Base-by-base conservation (phyloP, 2,888 invertebrate species). In the Sphaerophoria taeniata region DNA sequence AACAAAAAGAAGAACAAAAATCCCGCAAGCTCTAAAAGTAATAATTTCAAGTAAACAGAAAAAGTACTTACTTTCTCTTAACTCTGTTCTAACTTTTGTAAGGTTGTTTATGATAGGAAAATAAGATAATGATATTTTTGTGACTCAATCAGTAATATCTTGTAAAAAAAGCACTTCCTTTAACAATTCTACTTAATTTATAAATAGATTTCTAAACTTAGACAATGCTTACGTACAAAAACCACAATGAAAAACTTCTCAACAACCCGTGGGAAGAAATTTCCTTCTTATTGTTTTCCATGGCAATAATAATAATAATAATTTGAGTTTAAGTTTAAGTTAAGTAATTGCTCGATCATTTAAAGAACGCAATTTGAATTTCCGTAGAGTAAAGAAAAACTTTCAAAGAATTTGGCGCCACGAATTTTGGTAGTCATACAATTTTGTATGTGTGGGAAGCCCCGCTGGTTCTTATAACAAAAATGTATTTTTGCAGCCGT, bases 381-480 rank as follows among this genome's bases (percentile, higher is more conserved):
- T 60, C 43, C 39, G 3, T 39, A 12, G 39, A 60, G 16, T 39
- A 11, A 12, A 43, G 43, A 60, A 60, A 43, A 43, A 39, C 36
- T 0, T 0, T 39, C 14, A 11, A 58, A 12, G 5, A 60, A 60
- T 43, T 24, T 60, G 60, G 60, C 60, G 39, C 60, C 60, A 60
- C 12, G 39, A 39, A 2, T 60, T 60, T 24, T 11, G 12, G 12
- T 16, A 43, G 16, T 6, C 12, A 60, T 24, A 43, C 9, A 43
- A 43, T 9, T 39, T 0, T 39, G 7, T 43, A 9, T 14, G 12
- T 14, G 56, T 56, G 56, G 39, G 60, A 3, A 60, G 39, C 24
- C 60, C 60, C 60, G 60, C 60, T 60, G 60, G 39, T 60, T 60
- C 9, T 12, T 6, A 12, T 43, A 12, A n/a, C 39, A 43, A 43